Evolutionary conservation across 2,113 vertebrate species (phyloP).

Genomic region (Microtus montanus): DNA sequence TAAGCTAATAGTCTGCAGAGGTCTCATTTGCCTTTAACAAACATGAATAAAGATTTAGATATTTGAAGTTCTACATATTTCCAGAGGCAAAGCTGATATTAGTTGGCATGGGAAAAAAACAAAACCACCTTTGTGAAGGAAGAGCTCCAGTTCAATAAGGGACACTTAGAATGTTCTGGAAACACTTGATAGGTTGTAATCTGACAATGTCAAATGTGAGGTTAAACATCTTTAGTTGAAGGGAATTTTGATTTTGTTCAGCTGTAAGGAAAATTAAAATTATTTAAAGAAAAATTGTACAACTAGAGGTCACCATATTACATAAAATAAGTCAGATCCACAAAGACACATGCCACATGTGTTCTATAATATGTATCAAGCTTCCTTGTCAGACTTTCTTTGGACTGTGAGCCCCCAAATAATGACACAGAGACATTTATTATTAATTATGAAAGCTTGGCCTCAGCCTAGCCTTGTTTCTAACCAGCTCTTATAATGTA

Average conservation of each 20-base stretch:
- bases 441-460: background rate
- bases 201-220: background rate
- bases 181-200: background rate
- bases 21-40: background rate
- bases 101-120: background rate
- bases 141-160: background rate
- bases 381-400: background rate
- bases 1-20: background rate
- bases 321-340: background rate
- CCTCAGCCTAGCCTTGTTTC: background rate
- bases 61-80: background rate
- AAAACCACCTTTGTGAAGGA: background rate
- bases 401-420: background rate
- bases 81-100: background rate
- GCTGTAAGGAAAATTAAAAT: background rate
- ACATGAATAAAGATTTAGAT: background rate
- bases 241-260: background rate
- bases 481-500: background rate
- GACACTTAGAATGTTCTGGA: background rate
- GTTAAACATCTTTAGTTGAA: background rate
- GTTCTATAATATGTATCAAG: background rate
- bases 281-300: background rate
- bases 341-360: background rate
- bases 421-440: background rate
- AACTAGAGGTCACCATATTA: background rate